Base-by-base conservation (phyloP, 2,113 vertebrate species). In the Gambusia holbrooki region DNA sequence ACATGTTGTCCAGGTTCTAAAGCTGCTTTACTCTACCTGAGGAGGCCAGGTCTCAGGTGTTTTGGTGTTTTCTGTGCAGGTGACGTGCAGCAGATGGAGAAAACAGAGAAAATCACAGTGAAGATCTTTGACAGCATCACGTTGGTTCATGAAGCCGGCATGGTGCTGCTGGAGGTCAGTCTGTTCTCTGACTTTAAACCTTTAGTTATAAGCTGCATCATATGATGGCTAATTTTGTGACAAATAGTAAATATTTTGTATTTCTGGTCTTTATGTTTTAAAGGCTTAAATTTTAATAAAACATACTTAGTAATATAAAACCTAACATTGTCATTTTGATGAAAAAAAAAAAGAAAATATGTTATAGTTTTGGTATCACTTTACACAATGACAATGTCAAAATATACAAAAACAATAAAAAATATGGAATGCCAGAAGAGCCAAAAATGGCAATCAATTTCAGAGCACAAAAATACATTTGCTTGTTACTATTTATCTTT, bases 41-140 rank as follows among this genome's bases (percentile, higher is more conserved):
- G 14, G 45, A 48, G 45, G 13, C 14, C 1, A 42, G 4, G 10
- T 5, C 61, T 15, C 61, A 29, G 12, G 13, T 19, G 62, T 65
- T 17, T 25, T n/a, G 51, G 61, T 37, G 19, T 74, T 82, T 40
- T 77, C 28, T 73, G 12, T 85, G 1, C 30, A 99, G 98, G 97
- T 80, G 97, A 99, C 61, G 97, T 99, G 74, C 96, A 99, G 93
- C 97, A 99, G 95, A 90, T 99, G 88, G 97, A 98, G 87, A 93
- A 95, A 54, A 91, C 96, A 0, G 96, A 97, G 81, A 98, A 97
- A 76, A 96, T 96, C 71, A 97, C 97, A 25, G 66, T 99, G 86
- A 96, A 92, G 89, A 94, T 99, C 77, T 99, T 99, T 87, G 97
- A 96, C 92, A 97, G 91, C 84, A 96, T 99, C 84, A 97, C 96